Conservation (phyloP, 2,113 vertebrate species). For the Elaphurus davidianus region DNA sequence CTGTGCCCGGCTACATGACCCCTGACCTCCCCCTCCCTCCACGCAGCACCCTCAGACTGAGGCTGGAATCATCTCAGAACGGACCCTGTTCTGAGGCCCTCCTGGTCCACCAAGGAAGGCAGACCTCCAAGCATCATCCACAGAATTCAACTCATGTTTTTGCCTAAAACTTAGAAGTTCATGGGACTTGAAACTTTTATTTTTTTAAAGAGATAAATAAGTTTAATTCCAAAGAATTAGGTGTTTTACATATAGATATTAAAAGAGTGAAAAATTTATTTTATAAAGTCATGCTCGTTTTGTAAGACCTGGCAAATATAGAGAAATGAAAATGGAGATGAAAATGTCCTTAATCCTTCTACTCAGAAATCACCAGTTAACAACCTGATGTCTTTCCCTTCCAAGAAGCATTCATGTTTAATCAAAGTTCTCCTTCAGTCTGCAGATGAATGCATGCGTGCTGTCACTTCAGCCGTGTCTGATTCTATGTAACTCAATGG, state of each 20-base stretch:
- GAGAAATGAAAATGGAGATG: neutral
- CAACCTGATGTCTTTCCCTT: neutral
- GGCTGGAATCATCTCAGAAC: too few species aligned
- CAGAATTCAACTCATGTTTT: too few species aligned
- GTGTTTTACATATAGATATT: neutral
- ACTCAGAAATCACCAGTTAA: neutral
- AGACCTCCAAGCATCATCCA: fast-evolving
- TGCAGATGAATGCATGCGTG: neutral
- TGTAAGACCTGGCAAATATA: neutral
- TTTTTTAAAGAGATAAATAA: neutral
- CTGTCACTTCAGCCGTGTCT: neutral
- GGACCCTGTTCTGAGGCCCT: fast-evolving
- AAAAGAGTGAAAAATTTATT: neutral
- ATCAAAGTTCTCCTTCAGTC: neutral
- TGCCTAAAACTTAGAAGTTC: neutral
- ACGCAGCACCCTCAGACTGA: too few species aligned
- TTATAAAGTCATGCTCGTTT: neutral
- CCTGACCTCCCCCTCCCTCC: neutral
- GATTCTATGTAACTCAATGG: neutral
- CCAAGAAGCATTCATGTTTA: neutral
- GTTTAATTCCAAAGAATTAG: neutral
- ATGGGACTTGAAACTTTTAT: neutral
- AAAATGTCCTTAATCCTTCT: neutral
- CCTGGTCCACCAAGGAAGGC: neutral
- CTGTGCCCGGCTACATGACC: fast-evolving